A percentile compares a stretch with the other conserved stretches of the same genome.
Evolutionary conservation across 2,888 invertebrate species (phyloP).

Genomic region (Listrodromus nycthemerus): DNA sequence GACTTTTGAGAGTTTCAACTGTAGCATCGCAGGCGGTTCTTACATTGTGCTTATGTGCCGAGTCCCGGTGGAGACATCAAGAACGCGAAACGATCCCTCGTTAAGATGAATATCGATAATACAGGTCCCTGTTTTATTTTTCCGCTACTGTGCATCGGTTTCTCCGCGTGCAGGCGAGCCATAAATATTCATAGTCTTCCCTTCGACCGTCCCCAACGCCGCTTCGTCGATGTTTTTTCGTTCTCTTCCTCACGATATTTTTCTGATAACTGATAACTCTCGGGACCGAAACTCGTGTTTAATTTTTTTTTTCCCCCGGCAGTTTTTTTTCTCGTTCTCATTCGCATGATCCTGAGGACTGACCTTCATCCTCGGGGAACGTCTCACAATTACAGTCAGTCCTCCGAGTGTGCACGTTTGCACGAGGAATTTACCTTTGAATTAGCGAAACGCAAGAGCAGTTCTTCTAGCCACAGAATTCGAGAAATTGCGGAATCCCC

Average conservation of each 20-base stretch:
- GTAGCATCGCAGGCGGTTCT: background rate
- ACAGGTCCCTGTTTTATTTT: slow-evolving; percentile 39
- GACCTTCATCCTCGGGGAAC: slow-evolving; percentile 43
- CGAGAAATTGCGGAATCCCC: slow-evolving; percentile 42
- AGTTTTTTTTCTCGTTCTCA: background rate
- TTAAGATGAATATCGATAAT: slow-evolving; percentile 66
- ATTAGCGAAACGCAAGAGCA: slow-evolving; percentile 26
- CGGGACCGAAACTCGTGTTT: background rate
- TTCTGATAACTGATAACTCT: slow-evolving; percentile 4
- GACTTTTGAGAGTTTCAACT: slow-evolving; percentile 9
- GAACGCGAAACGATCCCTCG: slow-evolving; percentile 62
- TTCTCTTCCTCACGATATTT: background rate
- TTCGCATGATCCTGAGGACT: slow-evolving; percentile 38
- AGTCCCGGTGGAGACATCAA: slow-evolving; percentile 54
- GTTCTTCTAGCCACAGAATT: slow-evolving; percentile 1
- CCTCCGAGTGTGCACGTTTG: slow-evolving; percentile 5
- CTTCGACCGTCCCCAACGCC: background rate
- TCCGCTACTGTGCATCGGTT: slow-evolving; percentile 39
- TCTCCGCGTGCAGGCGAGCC: background rate
- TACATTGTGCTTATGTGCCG: slow-evolving; percentile 28
- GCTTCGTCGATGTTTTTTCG: slow-evolving; percentile 18
- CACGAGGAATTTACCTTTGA: slow-evolving; percentile 12
- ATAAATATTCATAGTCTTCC: slow-evolving; percentile 10
- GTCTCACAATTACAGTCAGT: slow-evolving; percentile 34
- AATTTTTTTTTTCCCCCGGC: background rate